phyloP scores from a whole-genome alignment of 30 jellyfish, hydroid and myxozoan species.

The Haliclystus octoradiatus region DNA sequence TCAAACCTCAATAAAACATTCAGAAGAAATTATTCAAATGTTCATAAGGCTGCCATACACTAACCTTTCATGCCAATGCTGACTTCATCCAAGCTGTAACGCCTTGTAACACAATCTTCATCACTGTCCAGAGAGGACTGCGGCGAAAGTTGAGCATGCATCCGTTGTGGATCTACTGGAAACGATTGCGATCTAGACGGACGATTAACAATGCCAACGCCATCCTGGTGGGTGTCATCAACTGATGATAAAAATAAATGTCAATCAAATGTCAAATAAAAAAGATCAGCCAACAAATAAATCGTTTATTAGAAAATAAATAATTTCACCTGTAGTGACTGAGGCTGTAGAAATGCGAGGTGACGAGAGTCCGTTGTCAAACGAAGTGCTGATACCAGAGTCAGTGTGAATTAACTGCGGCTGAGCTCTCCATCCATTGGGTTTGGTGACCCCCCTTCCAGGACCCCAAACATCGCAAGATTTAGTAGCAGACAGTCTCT shows the following conservation, averaged over 20 bases:
- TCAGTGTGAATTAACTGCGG: conserved; percentile 75
- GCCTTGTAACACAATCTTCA: conserved; percentile 42
- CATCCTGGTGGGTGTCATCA: conserved; percentile 29
- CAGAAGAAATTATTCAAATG: no score
- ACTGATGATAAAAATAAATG: not conserved
- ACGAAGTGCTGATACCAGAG: conserved; percentile 94
- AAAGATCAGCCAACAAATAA: no score
- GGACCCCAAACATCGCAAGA: conserved; percentile 25
- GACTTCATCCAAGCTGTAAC: conserved; percentile 38
- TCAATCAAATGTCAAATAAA: no score
- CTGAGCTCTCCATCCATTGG: conserved; percentile 85
- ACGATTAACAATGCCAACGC: conserved; percentile 40
- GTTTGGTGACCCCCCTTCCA: conserved; percentile 8
- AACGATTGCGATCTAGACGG: conserved; percentile 75
- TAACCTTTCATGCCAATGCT: conserved; percentile 95
- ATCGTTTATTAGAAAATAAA: no score
- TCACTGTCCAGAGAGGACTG: conserved; percentile 95
- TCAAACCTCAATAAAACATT: no score
- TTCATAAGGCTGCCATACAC: no score
- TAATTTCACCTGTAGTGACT: not conserved
- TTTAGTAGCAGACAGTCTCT: conserved; percentile 7
- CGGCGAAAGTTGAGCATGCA: conserved; percentile 77
- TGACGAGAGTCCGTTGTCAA: conserved; percentile 19
- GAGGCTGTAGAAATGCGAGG: not conserved
- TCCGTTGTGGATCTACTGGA: conserved; percentile 80